A percentile compares a stretch with the other conserved stretches of the same genome.
These are phyloP conservation scores for Cephalopterus ornatus DNA, from an alignment of 2,113 vertebrate species.

Conservation along the genomic window DNA sequence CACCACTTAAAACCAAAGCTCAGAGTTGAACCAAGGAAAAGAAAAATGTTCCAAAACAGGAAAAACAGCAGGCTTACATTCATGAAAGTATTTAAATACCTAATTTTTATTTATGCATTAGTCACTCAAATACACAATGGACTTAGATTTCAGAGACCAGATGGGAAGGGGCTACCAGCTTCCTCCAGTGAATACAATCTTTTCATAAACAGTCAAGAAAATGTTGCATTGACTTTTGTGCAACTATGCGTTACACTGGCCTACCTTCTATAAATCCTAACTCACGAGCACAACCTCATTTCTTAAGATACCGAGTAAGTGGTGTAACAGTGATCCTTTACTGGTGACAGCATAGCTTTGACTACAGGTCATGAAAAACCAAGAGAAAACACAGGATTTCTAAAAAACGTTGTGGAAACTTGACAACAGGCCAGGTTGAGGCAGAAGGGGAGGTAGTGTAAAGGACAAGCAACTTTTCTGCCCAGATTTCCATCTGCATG, in stretches of 20 bases:
- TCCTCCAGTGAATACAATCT: rapidly evolving
- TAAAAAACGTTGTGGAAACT: background rate
- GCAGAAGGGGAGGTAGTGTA: background rate
- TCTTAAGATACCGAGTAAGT: background rate
- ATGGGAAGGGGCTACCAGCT: background rate
- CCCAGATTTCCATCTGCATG: background rate
- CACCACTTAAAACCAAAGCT: background rate
- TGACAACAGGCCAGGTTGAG: background rate
- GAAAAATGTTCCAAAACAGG: background rate
- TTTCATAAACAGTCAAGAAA: background rate
- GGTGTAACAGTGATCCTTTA: background rate
- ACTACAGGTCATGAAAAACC: background rate
- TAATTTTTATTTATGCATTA: background rate
- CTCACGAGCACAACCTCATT: background rate
- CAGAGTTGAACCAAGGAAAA: background rate
- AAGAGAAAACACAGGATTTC: background rate
- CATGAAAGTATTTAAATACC: background rate
- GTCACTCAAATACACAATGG: background rate
- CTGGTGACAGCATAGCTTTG: background rate
- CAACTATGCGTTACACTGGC: background rate
- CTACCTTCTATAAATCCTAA: background rate
- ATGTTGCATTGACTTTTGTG: background rate
- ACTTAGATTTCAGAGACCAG: background rate
- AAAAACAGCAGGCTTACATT: background rate
- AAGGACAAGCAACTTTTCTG: background rate